A percentile compares a stretch with the other conserved stretches of the same genome.
phyloP scores from a whole-genome alignment of 2,113 vertebrate genomes.

The Sylvietta virens region DNA sequence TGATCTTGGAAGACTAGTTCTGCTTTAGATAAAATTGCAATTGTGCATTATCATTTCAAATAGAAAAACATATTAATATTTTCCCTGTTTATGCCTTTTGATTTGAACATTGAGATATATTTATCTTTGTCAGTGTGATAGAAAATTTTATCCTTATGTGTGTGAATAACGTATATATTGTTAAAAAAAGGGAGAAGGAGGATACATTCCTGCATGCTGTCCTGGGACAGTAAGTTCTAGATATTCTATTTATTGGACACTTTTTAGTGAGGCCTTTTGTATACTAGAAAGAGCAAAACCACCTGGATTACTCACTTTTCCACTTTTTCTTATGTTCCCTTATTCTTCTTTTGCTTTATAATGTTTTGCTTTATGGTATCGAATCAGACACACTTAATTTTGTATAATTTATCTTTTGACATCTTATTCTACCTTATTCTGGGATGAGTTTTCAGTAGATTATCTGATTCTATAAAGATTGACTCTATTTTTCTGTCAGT shows the following conservation, averaged over 20 bases:
- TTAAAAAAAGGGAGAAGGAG: neutral
- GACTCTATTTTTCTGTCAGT: neutral
- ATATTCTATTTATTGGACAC: neutral
- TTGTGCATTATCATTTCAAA: neutral
- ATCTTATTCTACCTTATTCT: neutral
- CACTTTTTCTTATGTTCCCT: neutral
- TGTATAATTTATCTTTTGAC: neutral
- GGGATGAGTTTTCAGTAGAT: neutral
- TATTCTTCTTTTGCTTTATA: neutral
- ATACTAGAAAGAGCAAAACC: neutral
- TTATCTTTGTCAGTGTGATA: neutral
- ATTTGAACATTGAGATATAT: neutral
- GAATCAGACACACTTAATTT: neutral
- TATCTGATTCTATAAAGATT: neutral
- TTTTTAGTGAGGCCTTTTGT: neutral
- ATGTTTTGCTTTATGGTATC: neutral
- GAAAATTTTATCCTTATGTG: neutral
- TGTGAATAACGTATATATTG: neutral
- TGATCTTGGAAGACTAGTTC: neutral
- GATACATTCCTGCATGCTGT: neutral
- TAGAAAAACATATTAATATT: neutral
- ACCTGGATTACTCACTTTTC: neutral
- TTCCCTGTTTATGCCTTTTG: neutral
- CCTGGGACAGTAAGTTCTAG: neutral
- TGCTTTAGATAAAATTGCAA: neutral